Conservation (phyloP, 2,888 invertebrate genomes). For the Cacoxenus indagator region DNA sequence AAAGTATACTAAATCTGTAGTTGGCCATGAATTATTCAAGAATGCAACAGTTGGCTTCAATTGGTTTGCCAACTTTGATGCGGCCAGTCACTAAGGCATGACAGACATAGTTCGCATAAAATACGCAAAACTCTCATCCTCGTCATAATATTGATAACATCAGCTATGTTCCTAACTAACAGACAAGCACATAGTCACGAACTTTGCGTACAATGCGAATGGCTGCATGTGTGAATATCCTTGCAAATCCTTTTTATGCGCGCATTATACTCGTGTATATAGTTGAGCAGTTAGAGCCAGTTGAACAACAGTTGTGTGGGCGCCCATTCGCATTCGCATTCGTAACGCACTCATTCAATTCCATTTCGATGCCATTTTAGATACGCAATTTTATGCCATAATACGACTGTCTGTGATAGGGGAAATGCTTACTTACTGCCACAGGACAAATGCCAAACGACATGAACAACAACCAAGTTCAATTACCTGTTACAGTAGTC, state of each 20-base stretch:
- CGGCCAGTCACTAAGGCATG: neutral
- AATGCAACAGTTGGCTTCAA: constrained; percentile 49
- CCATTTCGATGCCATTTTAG: constrained; percentile 48
- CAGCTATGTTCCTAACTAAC: constrained; percentile 10
- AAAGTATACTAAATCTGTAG: constrained; percentile 50
- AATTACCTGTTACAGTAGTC: constrained; percentile 70
- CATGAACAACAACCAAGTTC: constrained; percentile 58
- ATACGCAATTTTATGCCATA: neutral
- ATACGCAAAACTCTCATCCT: neutral
- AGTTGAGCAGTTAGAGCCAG: constrained; percentile 45
- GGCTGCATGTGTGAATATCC: constrained; percentile 30
- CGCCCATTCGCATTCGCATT: constrained; percentile 39
- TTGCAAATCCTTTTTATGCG: constrained; percentile 68
- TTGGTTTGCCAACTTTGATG: neutral
- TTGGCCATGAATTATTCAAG: constrained; percentile 60
- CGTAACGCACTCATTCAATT: constrained; percentile 56
- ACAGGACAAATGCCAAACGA: constrained; percentile 22
- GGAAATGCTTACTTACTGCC: neutral
- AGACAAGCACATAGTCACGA: neutral
- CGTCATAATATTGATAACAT: constrained; percentile 6
- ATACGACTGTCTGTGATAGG: neutral
- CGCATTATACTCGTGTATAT: constrained; percentile 52
- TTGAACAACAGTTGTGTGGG: too few relatives aligned
- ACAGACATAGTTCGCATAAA: neutral
- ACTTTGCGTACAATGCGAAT: too few relatives aligned